Evolutionary conservation across 2,888 invertebrate genomes (phyloP), one percentile per base, ranked within the genome.

Genomic region (Eupithecia subfuscata): DNA sequence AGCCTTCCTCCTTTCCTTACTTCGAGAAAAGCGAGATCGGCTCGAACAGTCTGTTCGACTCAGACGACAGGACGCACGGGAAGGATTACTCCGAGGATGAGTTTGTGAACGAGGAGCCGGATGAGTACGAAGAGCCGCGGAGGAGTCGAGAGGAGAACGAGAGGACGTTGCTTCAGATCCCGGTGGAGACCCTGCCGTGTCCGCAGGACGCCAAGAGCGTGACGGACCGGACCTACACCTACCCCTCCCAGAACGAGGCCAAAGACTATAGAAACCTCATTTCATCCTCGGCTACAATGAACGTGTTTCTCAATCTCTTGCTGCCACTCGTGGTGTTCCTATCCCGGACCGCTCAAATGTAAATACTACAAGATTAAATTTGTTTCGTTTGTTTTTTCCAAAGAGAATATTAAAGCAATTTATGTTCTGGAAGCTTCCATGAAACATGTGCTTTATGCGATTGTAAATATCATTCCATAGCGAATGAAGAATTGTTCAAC

Each of bases 141-240:
- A 82, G 87, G 76, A 86, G 86, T 76, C 91, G 86, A 80, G 89
- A 86, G 7, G 93, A 93, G 79, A 92, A 95, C 87, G 94, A 94
- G 73, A 90, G 88, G 80, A 91, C 91, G 43, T 87, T 96, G 75
- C 93, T 96, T 71, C 95, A 95, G 83, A 95, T 96, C 75, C 95
- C 95, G 2, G 93, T 95, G 5, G 95, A 96, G 81, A 89, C 93
- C 73, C 88, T 96, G 74, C 96, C 96, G 30, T 96, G 96, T 85
- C 96, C 96, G 73, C 95, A 95, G 78, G 95, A 95, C 71, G 90
- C 95, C n/a, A 96, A 95, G 83, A 96, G 95, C 84, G 96, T 96
- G 69, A 96, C 96, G 30, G 96, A 96, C 80, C 88, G 93, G 75
- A 95, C 94, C 4, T 95, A 94, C 79, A 95, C 94, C 67, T 91